A percentile compares a stretch with the other conserved stretches of the same genome.
phyloP scores from a whole-genome alignment of 2,888 invertebrate genomes.

The Dorcus hopei region DNA sequence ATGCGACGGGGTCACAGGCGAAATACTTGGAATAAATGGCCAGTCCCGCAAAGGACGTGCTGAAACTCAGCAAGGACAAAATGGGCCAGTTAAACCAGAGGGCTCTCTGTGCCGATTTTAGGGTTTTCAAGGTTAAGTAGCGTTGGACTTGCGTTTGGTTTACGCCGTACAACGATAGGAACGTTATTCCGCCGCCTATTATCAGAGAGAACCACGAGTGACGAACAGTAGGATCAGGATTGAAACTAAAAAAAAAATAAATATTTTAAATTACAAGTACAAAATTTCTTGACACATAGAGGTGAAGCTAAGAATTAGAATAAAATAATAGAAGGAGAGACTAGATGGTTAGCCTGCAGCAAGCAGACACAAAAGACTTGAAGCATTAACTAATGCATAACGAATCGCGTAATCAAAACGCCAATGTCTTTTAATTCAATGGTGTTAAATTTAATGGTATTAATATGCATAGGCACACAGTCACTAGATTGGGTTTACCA shows the following conservation, averaged over 20 bases:
- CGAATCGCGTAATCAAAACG: no score
- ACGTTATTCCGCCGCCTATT: constrained; percentile 79
- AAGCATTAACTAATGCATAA: no score
- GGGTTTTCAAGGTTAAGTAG: constrained; percentile 62
- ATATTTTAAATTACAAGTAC: background rate
- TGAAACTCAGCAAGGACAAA: constrained; percentile 64
- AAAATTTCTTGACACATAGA: background rate
- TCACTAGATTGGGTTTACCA: no score
- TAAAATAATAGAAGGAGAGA: no score
- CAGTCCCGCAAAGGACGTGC: constrained; percentile 65
- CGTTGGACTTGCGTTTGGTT: constrained; percentile 76
- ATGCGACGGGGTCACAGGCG: constrained; percentile 71
- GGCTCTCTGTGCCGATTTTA: constrained; percentile 65
- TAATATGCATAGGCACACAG: no score
- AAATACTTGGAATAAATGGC: constrained; percentile 75
- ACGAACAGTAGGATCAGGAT: constrained; percentile 74
- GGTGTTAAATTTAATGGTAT: no score
- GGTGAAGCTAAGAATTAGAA: no score
- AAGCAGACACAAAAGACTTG: no score
- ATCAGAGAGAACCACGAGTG: constrained; percentile 80
- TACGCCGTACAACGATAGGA: constrained; percentile 58
- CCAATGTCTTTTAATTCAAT: no score
- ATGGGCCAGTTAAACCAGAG: constrained; percentile 79
- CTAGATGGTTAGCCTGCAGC: no score
- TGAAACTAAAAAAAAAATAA: constrained; percentile 57